Evolutionary conservation across 37 sponge, comb jelly and placozoan species (phyloP).

Genomic region (Beroe ovata): DNA sequence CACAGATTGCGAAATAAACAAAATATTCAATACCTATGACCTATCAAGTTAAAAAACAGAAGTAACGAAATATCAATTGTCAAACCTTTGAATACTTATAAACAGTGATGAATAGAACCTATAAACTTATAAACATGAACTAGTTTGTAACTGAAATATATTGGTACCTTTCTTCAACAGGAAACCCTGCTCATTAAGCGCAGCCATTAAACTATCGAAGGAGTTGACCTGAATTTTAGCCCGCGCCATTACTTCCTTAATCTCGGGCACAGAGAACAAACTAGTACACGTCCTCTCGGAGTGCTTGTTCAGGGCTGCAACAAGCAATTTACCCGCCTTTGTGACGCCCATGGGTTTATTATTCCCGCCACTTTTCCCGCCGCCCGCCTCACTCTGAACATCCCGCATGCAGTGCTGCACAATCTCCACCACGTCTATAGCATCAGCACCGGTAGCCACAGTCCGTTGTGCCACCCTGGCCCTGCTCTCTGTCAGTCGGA

Average conservation of each 20-base stretch:
- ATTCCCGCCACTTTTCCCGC: slow-evolving; percentile 63
- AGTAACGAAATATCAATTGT: not conserved
- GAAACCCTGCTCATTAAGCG: slow-evolving; percentile 93
- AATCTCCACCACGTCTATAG: slow-evolving; percentile 89
- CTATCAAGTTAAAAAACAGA: not conserved
- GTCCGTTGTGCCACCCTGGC: slow-evolving; percentile 66
- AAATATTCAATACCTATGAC: no score
- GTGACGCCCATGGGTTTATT: slow-evolving; percentile 5
- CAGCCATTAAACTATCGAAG: slow-evolving; percentile 83
- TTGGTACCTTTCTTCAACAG: slow-evolving; percentile 92
- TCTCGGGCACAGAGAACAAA: slow-evolving; percentile 81
- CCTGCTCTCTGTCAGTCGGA: slow-evolving; percentile 86
- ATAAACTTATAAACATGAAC: slow-evolving; percentile 62
- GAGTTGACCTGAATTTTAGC: slow-evolving; percentile 73
- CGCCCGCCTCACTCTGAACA: slow-evolving; percentile 73
- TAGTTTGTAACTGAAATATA: slow-evolving; percentile 87
- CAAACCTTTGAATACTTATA: not conserved
- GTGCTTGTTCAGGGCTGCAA: slow-evolving; percentile 78
- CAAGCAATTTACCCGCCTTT: slow-evolving; percentile 71
- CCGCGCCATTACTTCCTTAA: slow-evolving; percentile 75
- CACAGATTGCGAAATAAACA: no score
- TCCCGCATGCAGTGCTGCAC: slow-evolving; percentile 82
- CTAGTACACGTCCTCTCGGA: slow-evolving; percentile 75
- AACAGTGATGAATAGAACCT: not conserved
- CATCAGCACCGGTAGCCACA: slow-evolving; percentile 81